phyloP scores from a whole-genome alignment of 1,140 invertebrate genomes.

The Pseudomyrmex flavicornis region DNA sequence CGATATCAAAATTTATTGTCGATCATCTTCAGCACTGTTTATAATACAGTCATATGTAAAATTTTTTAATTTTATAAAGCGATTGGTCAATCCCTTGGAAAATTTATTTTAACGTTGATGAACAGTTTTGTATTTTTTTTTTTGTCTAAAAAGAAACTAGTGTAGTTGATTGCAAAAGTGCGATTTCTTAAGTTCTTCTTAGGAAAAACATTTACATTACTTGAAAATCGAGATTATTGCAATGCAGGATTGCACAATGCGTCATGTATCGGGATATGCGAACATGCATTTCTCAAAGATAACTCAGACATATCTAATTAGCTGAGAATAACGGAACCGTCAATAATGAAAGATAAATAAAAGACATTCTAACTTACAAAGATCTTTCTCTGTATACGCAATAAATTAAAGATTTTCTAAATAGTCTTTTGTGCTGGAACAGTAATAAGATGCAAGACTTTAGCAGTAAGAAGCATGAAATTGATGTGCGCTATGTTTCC shows the following conservation, averaged over 20 bases:
- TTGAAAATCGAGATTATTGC: background rate
- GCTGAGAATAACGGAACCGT: slow-evolving; percentile 44
- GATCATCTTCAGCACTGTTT: no score
- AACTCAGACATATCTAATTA: slow-evolving; percentile 47
- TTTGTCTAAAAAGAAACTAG: background rate
- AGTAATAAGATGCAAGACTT: slow-evolving; percentile 21
- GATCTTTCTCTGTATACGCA: background rate
- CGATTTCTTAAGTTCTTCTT: background rate
- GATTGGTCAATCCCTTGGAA: background rate
- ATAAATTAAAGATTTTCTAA: background rate
- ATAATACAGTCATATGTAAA: no score
- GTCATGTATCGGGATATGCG: background rate
- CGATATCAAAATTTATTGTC: no score
- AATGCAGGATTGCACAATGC: background rate
- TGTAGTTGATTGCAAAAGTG: background rate
- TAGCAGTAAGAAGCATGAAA: slow-evolving; percentile 17
- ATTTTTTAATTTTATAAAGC: no score
- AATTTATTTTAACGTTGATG: slow-evolving; percentile 24
- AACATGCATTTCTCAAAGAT: slow-evolving; percentile 19
- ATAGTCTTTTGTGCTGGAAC: background rate
- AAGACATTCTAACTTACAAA: background rate
- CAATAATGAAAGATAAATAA: slow-evolving; percentile 22
- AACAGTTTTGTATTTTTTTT: background rate
- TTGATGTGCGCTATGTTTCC: slow-evolving; percentile 42
- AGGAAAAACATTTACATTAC: no score